A percentile compares a stretch with the other conserved stretches of the same genome.
phyloP scores from a whole-genome alignment of 2,888 invertebrate genomes.

The Cylindroiulus punctatus region DNA sequence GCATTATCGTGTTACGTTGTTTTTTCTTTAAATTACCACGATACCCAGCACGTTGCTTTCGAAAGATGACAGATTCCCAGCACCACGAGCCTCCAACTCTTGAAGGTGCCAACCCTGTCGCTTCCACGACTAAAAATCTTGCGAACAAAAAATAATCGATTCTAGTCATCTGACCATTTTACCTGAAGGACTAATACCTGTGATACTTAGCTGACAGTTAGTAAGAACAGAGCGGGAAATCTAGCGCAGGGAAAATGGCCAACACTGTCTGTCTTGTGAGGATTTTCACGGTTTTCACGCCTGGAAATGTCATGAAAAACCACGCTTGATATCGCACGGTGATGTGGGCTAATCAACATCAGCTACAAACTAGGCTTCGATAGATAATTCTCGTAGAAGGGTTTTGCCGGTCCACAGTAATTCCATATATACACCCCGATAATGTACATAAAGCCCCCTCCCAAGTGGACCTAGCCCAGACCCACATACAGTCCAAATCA shows the following conservation, averaged over 20 bases:
- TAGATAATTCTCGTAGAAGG: conserved; percentile 13
- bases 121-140: not conserved
- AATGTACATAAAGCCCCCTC: not conserved
- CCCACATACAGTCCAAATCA: not conserved
- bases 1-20: not conserved
- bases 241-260: not conserved
- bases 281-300: not conserved
- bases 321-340: not conserved
- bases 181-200: conserved; percentile 43
- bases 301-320: conserved; percentile 9
- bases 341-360: not conserved
- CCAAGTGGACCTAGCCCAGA: not conserved
- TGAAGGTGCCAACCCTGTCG: conserved; percentile 10
- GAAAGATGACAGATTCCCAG: not conserved
- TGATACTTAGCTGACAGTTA: conserved; percentile 30
- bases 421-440: not conserved
- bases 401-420: not conserved
- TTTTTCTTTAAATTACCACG: not conserved
- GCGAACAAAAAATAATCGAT: conserved; percentile 20
- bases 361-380: not conserved
- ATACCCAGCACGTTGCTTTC: not conserved
- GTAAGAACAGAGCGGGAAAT: not conserved
- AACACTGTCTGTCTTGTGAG: not conserved
- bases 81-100: conserved; percentile 5
- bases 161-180: conserved; percentile 40